Conservation (phyloP, 2,797 vertebrate genomes). For the Enteromius trimaculatus region DNA sequence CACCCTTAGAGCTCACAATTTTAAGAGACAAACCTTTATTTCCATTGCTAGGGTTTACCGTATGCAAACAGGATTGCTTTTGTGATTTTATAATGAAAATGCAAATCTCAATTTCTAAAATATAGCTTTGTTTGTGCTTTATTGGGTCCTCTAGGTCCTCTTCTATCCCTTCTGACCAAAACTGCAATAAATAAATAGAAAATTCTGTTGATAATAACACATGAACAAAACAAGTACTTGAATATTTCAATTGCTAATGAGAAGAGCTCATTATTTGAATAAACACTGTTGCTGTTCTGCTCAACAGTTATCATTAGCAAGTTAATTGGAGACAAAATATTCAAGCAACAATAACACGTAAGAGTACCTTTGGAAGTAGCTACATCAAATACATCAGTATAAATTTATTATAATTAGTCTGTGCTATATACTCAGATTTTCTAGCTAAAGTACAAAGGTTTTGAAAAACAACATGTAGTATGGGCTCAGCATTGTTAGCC, state of each 20-base stretch:
- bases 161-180: background rate
- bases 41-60: constrained; percentile 16
- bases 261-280: background rate
- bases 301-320: constrained; percentile 18
- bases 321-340: constrained; percentile 1
- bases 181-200: too few relatives aligned
- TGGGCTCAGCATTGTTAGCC: constrained; percentile 43
- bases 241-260: constrained; percentile 14
- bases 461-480: constrained; percentile 42
- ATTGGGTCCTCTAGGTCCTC: background rate
- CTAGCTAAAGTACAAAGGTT: constrained; percentile 35
- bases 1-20: background rate
- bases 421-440: background rate
- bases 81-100: background rate
- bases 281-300: background rate
- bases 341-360: background rate
- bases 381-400: background rate
- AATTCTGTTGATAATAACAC: background rate
- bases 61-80: background rate
- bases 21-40: background rate
- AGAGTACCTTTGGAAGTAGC: background rate
- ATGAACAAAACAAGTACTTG: background rate
- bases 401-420: constrained; percentile 6
- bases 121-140: background rate
- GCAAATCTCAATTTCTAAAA: background rate